Evolutionary conservation across 2,888 invertebrate genomes (phyloP), one percentile per base, ranked within the genome.

Genomic region (Acleris sparsana): DNA sequence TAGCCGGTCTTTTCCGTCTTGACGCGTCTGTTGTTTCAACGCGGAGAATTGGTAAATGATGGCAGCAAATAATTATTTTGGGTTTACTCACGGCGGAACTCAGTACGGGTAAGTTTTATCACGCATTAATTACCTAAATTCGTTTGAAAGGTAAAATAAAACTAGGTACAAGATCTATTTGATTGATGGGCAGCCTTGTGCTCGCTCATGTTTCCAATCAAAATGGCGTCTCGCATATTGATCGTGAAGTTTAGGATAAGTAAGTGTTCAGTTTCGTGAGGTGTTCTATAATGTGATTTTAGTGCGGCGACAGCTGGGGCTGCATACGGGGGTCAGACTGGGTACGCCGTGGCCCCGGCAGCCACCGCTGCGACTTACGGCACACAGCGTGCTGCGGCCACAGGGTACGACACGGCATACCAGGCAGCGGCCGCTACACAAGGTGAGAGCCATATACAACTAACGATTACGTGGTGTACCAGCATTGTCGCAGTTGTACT

Each of bases 61-160:
- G 97, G 96, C 97, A 92, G 95, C 97, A 92, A 97, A 97, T 94
- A 98, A 98, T 94, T 98, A 97, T 94, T 97, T 97, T 92, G 97
- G 97, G 86, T 98, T 98, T 94, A 97, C 97, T 83, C 97, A 97
- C 90, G 97, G 97, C 84, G 97, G 97, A 88, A 97, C 97, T 83
- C 97, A 97, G 94, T 97, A 97, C 89, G 96, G 96, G 96, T 97
- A 93, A 94, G 95, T 93, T 75, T 72, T 72, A 69, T 73, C 72
- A 63, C 48, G 33, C 64, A 67, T 67, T 70, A 68, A 59, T 69
- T 46, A 69, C 25, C 62, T 70, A 44, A 66, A 68, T 70, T 64
- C 56, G 69, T 70, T 65, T 63, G 52, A 58, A 70, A 56, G 65
- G 65, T 57, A 53, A 63, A 62, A 56, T 59, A 49, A 63, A 48